These are phyloP conservation scores for Drosophila multiciliata DNA, from an alignment of 2,888 invertebrate species.

Conservation along the genomic window DNA sequence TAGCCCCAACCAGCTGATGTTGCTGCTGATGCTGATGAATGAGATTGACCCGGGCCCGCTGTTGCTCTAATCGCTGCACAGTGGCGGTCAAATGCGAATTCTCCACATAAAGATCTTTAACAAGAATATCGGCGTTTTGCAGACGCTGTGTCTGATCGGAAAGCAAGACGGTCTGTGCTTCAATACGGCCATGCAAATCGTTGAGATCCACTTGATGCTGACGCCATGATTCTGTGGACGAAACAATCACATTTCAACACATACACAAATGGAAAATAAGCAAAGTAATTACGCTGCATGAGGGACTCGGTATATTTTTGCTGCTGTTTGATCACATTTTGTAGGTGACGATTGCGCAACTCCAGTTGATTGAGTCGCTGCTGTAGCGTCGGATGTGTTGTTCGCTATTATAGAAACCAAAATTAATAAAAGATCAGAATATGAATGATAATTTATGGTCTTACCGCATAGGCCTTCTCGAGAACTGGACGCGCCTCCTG, in stretches of 20 bases:
- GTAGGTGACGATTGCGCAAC: conserved; percentile 88
- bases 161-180: conserved; percentile 85
- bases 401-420: conserved; percentile 70
- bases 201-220: conserved; percentile 85
- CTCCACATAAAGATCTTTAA: conserved; percentile 93
- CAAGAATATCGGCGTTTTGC: conserved; percentile 90
- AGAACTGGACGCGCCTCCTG: conserved; percentile 85
- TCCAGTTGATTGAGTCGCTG: conserved; percentile 86
- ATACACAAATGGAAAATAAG: neutral
- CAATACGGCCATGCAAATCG: conserved; percentile 86
- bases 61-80: conserved; percentile 84
- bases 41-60: conserved; percentile 82
- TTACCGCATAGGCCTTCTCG: conserved; percentile 85
- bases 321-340: conserved; percentile 88
- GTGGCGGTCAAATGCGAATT: conserved; percentile 91
- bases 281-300: conserved; percentile 87
- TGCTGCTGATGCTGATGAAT: conserved; percentile 83
- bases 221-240: conserved; percentile 83
- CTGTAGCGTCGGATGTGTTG: conserved; percentile 84
- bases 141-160: conserved; percentile 88
- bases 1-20: conserved; percentile 54
- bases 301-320: conserved; percentile 88
- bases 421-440: neutral
- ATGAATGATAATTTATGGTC: conserved; percentile 6
- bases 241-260: neutral